Conservation (phyloP, 2,113 vertebrate genomes). For the Sinocyclocheilus anshuiensis region DNA sequence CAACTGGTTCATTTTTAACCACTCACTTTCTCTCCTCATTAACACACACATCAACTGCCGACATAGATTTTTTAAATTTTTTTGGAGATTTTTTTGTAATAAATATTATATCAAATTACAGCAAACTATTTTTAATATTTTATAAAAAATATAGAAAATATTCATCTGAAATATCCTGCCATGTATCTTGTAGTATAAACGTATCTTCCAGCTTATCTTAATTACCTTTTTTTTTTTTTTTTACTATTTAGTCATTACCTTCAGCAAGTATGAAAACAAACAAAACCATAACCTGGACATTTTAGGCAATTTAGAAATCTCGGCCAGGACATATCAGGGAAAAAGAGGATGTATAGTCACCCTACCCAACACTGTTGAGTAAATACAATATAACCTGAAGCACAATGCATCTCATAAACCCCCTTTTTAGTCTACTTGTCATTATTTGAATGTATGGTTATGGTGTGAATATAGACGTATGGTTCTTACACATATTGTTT, state of each 20-base stretch:
- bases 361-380: background rate
- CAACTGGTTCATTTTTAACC: background rate
- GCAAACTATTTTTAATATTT: background rate
- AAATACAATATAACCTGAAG: background rate
- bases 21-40: background rate
- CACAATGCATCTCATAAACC: background rate
- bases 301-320: background rate
- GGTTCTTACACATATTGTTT: conserved; percentile 14
- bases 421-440: background rate
- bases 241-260: background rate
- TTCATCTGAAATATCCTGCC: background rate
- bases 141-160: background rate
- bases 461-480: background rate
- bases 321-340: no score
- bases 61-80: background rate
- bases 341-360: background rate
- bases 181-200: background rate
- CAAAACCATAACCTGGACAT: background rate
- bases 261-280: background rate
- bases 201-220: background rate
- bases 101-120: background rate
- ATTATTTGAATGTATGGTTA: conserved; percentile 1
- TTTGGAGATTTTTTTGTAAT: background rate
- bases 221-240: no score
- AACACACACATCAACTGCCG: background rate